Evolutionary conservation across 2,797 vertebrate species (phyloP), one percentile per base, ranked within the genome.

Genomic region (Acrocephalus scirpaceus): DNA sequence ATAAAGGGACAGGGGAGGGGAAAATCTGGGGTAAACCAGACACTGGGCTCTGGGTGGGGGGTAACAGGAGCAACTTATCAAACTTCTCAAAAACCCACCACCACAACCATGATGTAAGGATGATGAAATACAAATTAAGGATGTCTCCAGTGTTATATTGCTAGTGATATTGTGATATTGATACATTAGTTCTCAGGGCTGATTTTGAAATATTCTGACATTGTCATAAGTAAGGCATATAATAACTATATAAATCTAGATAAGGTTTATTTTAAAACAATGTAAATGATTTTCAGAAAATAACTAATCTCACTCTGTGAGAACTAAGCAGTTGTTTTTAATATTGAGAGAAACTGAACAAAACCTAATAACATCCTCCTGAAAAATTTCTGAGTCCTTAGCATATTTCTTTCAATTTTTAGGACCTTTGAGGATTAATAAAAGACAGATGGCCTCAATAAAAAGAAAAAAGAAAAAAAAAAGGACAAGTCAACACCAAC

Each of bases 401-500:
- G 4, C 25, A 30, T n/a, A 29, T 57, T 86, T 56, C 32, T 76
- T 80, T 62, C 19, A 30, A 26, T 26, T 77, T 82, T 74, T 62
- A 84, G 6, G 23, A 26, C 6, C 54, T 86, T 10, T 16, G 11
- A 67, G 2, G 8, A 45, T 74, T 81, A 84, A 34, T 58, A 42
- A 38, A 88, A 57, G 9, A 29, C 9, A 25, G 0, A 1, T 18
- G 8, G 18, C 48, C 9, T 53, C 54, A 67, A 40, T 25, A 32
- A 51, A 44, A 34, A 66, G 2, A n/a, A 57, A 1, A 30, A 36
- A 36, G 9, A 45, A 13, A 44, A 13, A 56, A 57, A 14, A 38
- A 44, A 38, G 2, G 4, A 10, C 10, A 75, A 48, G 3, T 5
- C 25, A 79, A 57, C 10, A 61, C 3, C 4, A 26, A 1, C 4